Base-by-base conservation (phyloP, 2,113 vertebrate species). In the Vanacampus margaritifer region DNA sequence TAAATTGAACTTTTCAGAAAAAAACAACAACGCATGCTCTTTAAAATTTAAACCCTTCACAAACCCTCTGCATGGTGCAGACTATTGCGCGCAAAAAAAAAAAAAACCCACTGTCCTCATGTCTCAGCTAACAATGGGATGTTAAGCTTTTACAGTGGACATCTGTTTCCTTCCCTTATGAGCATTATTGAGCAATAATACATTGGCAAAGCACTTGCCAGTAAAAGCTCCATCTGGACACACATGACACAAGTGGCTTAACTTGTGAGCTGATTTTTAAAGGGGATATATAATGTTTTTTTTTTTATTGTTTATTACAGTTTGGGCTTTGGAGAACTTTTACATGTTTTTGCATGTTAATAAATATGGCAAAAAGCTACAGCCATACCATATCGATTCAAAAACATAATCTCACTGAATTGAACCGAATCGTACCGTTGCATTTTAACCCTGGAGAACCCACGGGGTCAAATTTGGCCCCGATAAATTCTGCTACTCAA, bases 141-240 rank as follows among this genome's bases (percentile, higher is more conserved):
- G 67, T 73, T 59, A 36, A 71, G 79, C 71, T 23, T 75, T 58
- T 46, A 48, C 64, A 35, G 65, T 32, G 35, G 32, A 21, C 78
- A 76, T 83, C 84, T 79, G 80, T 17, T 83, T 81, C 67, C 76
- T 84, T 80, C 73, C 68, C 76, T 53, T 48, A 48, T 37, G 39
- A 68, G 53, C 66, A 9, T 56, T 72, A 76, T 80, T 69, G 76
- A 75, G 73, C 53, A 68, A 72, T 64, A 26, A 11, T 69, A 66
- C 57, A 66, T 28, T 75, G 60, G 45, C 53, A 71, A 70, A 61
- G 41, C 43, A 36, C 67, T n/a, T 50, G 67, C 35, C 12, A 60
- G 24, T 69, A 69, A 41, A 80, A 65, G 24, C 37, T 37, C 71
- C 84, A 84, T 79, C 80, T 84, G 80, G 69, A 68, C 35, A 24